Conservation (phyloP, 2,888 invertebrate genomes). For the Leptogaster cylindrica region DNA sequence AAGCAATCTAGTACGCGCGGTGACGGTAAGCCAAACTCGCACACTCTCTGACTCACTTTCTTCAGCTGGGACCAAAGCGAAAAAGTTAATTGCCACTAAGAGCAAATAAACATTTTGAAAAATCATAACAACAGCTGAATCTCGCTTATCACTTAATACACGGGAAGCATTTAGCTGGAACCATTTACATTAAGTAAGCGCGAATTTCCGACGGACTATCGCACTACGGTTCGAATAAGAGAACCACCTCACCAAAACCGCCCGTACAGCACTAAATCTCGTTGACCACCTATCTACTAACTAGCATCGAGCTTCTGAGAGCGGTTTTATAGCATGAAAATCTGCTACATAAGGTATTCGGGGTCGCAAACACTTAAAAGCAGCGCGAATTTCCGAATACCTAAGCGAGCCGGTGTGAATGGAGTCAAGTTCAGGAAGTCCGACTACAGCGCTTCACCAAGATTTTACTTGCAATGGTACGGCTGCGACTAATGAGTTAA, state of each 20-base stretch:
- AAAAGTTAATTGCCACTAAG: slow-evolving; percentile 20
- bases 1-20: slow-evolving; percentile 56
- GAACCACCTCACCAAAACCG: neutral
- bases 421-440: slow-evolving; percentile 16
- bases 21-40: slow-evolving; percentile 57
- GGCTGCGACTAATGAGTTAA: neutral
- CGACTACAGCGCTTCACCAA: slow-evolving; percentile 3
- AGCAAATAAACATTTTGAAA: neutral
- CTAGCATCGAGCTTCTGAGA: slow-evolving; percentile 11
- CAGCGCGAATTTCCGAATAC: neutral
- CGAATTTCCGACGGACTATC: neutral
- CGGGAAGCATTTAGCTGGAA: neutral
- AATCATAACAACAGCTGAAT: neutral
- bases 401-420: neutral
- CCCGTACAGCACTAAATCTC: neutral
- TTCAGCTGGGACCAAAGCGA: too few relatives aligned
- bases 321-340: neutral
- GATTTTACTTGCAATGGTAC: neutral
- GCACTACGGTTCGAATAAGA: neutral
- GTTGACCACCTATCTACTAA: too few relatives aligned
- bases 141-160: slow-evolving; percentile 17
- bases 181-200: neutral
- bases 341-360: neutral
- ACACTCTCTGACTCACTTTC: slow-evolving; percentile 45
- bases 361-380: neutral